Conservation (phyloP, 2,797 vertebrate genomes). For the Epinephelus coioides region DNA sequence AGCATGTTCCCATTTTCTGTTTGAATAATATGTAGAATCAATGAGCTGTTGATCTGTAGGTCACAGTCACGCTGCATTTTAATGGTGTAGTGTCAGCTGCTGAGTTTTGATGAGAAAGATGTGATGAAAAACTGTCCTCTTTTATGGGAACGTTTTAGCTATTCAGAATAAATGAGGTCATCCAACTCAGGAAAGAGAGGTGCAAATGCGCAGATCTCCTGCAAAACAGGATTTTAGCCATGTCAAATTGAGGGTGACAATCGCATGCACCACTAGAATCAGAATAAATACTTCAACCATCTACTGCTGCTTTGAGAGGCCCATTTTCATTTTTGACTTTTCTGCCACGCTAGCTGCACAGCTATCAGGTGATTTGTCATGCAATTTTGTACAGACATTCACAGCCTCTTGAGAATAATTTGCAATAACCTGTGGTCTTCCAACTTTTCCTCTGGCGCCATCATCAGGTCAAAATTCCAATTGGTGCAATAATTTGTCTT, state of each 20-base stretch:
- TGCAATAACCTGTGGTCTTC: not conserved
- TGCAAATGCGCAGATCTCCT: not conserved
- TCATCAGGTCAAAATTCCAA: not conserved
- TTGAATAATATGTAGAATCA: not conserved
- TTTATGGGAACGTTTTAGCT: not conserved
- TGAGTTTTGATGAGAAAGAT: not conserved
- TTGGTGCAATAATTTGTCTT: not conserved
- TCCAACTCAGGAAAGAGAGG: not conserved
- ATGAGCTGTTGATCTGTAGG: not conserved
- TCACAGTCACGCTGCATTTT: not conserved
- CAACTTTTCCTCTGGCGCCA: not conserved
- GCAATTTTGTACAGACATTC: not conserved
- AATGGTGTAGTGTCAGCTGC: not conserved
- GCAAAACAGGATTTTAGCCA: slow-evolving; percentile 7
- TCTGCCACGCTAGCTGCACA: not conserved
- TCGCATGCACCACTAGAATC: not conserved
- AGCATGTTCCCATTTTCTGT: not conserved
- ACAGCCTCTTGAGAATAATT: not conserved
- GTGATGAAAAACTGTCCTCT: not conserved
- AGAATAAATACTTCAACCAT: not conserved
- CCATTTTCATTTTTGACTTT: not conserved
- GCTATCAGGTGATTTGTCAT: fast-evolving
- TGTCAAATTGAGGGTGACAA: not conserved
- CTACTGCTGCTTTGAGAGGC: not conserved
- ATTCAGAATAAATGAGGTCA: slow-evolving; percentile 4